Conservation (phyloP, 2,113 vertebrate species). For the Phocoena sinus region DNA sequence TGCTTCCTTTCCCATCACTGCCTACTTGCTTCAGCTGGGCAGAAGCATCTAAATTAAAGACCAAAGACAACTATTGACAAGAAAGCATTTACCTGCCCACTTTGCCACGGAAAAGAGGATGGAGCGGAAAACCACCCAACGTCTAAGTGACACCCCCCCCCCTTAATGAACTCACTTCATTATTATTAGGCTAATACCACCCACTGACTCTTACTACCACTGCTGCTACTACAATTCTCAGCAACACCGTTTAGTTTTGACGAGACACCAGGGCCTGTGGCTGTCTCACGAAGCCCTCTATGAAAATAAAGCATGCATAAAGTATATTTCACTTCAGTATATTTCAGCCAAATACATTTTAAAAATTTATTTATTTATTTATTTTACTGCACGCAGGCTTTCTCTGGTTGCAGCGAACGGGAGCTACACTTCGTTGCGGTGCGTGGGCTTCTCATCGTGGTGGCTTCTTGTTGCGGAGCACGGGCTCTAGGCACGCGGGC, state of each 20-base stretch:
- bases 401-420: too few species aligned
- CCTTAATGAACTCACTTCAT: neutral
- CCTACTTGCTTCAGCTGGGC: neutral
- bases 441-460: too few species aligned
- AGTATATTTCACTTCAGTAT: neutral
- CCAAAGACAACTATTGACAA: neutral
- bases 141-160: neutral
- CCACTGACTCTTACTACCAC: neutral
- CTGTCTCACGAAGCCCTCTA: neutral
- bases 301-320: neutral
- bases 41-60: neutral
- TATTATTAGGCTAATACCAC: rapidly evolving
- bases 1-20: neutral
- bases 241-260: neutral
- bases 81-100: neutral
- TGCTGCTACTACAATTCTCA: neutral
- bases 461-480: too few species aligned
- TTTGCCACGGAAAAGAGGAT: neutral
- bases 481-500: too few species aligned
- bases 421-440: too few species aligned
- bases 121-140: neutral
- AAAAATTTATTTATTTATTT: too few species aligned
- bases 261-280: neutral
- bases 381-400: too few species aligned
- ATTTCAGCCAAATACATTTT: neutral